These are phyloP conservation scores for Triplophysa rosa DNA, from an alignment of 2,113 vertebrate species.

Conservation along the genomic window DNA sequence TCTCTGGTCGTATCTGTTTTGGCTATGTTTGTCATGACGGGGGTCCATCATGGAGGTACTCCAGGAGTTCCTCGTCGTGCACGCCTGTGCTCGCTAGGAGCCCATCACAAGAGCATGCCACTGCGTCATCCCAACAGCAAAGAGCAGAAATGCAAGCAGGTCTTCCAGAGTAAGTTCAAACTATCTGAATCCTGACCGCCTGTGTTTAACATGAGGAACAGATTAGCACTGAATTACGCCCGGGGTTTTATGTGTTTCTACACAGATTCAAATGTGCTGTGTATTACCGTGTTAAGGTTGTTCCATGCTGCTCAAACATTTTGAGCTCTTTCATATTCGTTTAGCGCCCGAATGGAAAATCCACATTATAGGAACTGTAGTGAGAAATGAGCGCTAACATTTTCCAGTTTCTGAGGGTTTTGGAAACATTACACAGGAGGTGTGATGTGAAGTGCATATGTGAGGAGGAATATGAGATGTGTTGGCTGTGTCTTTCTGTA, in stretches of 20 bases:
- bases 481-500: conserved; percentile 34
- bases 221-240: conserved; percentile 27
- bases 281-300: not conserved
- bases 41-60: conserved; percentile 60
- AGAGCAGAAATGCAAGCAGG: conserved; percentile 61
- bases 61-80: conserved; percentile 32
- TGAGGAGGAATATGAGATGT: not conserved
- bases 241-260: conserved; percentile 26
- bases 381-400: not conserved
- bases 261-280: not conserved
- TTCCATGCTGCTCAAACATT: conserved; percentile 24
- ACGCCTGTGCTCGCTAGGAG: conserved; percentile 47
- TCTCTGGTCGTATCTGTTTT: conserved; percentile 61
- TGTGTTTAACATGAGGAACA: not conserved
- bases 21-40: conserved; percentile 60
- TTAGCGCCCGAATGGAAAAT: not conserved
- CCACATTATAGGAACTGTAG: not conserved
- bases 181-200: not conserved
- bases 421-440: conserved; percentile 4
- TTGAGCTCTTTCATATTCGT: conserved; percentile 7
- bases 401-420: not conserved
- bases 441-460: conserved; percentile 8
- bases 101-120: conserved; percentile 42
- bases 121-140: conserved; percentile 55
- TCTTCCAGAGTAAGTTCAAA: conserved; percentile 69